Conservation (phyloP, 2,797 vertebrate genomes). For the Etheostoma perlongum region DNA sequence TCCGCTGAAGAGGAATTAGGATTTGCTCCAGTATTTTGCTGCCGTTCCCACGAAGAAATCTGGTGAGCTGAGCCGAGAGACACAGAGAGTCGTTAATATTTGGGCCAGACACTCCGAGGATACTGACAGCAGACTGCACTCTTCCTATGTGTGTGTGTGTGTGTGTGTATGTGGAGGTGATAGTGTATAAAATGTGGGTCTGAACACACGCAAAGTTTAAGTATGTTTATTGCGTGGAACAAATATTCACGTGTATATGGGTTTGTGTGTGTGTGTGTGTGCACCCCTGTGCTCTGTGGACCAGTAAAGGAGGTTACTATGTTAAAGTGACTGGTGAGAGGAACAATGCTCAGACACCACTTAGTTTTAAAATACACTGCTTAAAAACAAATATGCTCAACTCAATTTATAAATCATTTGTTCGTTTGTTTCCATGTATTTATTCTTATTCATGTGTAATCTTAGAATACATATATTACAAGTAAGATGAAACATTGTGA, state of each 20-base stretch:
- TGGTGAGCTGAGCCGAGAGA: slow-evolving; percentile 39
- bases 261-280: neutral
- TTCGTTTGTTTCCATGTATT: slow-evolving; percentile 69
- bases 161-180: neutral
- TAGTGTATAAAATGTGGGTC: slow-evolving; percentile 11
- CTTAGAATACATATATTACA: slow-evolving; percentile 44
- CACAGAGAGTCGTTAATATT: slow-evolving; percentile 50
- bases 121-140: slow-evolving; percentile 51
- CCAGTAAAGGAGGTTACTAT: slow-evolving; percentile 33
- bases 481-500: slow-evolving; percentile 46
- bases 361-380: slow-evolving; percentile 40
- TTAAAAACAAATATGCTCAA: slow-evolving; percentile 42
- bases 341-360: slow-evolving; percentile 9
- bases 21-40: slow-evolving; percentile 29
- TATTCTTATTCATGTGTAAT: slow-evolving; percentile 67
- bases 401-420: slow-evolving; percentile 31
- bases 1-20: slow-evolving; percentile 31
- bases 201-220: slow-evolving; percentile 20
- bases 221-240: slow-evolving; percentile 2
- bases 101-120: slow-evolving; percentile 39
- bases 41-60: slow-evolving; percentile 29
- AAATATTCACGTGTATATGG: slow-evolving; percentile 3
- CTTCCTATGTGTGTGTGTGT: slow-evolving; percentile 1
- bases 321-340: slow-evolving; percentile 23
- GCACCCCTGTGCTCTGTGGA: slow-evolving; percentile 6